Base-by-base conservation (phyloP, 2,888 invertebrate genomes). In the Petrophora chlorosata region DNA sequence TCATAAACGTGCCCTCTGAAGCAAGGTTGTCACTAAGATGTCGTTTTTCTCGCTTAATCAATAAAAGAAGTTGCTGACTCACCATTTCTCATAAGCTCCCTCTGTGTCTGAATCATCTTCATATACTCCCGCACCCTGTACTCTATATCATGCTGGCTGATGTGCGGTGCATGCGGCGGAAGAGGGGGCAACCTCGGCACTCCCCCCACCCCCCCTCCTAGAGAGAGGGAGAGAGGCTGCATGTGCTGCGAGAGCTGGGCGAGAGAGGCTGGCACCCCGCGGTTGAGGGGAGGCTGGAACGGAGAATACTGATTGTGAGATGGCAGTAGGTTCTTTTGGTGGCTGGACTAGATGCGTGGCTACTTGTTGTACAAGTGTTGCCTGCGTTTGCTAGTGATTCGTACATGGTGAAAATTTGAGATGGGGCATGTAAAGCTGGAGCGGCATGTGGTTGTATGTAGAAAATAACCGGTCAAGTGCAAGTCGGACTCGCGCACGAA, bases 101-200 rank as follows among this genome's bases (percentile, higher is more conserved):
- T 67, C 47, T 90, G 90, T 46, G 84, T 83, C 61, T 92, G 92
- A 45, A 96, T 87, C 62, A 95, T 81, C 80, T 95, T 96, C 69
- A 96, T 92, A 76, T 96, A 96, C 67, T 96, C 95, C 69, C 94
- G 92, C 91, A 96, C 94, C 15, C 95, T 92, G 50, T 93, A 94
- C 74, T 96, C 95, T 51, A 96, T 92, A 70, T 96, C 96, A 54
- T 93, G 93, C 61, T 92, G 93, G 4, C 92, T 90, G 45, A 93
- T 85, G 58, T 93, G 92, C 7, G 92, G 92, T 40, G 81, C 65
- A 84, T 91, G 85, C 76, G 82, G 59, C 74, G 91, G 79, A 76
- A 92, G 42, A 75, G 92, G 91, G 79, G 91, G 89, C 90, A 91
- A 69, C 67, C 93, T 92, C 28, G 93, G 93, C 0, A 92, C 89